Base-by-base conservation (phyloP, 2,797 vertebrate genomes). In the Enteromius unitaeniatus region DNA sequence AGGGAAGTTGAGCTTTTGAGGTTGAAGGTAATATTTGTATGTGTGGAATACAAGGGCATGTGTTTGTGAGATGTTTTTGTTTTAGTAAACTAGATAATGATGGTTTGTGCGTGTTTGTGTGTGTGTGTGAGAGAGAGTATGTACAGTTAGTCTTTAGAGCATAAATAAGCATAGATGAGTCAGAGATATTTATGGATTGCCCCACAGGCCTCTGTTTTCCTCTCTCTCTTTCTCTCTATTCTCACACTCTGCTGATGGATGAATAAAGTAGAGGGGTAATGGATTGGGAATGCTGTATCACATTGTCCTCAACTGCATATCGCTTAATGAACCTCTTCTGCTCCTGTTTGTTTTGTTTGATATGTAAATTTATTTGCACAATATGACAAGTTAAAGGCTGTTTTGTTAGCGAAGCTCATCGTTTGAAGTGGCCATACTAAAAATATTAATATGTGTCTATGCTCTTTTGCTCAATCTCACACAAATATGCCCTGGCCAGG, bases 101-200 rank as follows among this genome's bases (percentile, higher is more conserved):
- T 81, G 53, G 79, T 64, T 21, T 70, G 69, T 31, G 31, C 3
- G 31, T 31, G 31, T 31, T 2, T 82, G 84, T 86, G 70, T 75
- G 79, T n/a, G n/a, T 55, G 62, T 34, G 79, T 11, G 74, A 73
- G 84, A 72, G 79, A 45, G 86, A 82, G 79, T 80, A 86, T 87
- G 76, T 89, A 90, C 87, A 89, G 87, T 92, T 86, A 87, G 83
- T 90, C 83, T 90, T 90, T 88, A 87, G 82, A 89, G 88, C 87
- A 91, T 89, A 91, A 91, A 92, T 91, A 91, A 92, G 88, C 89
- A 87, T 60, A 85, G 88, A 93, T 93, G 92, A 95, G 89, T 95
- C 93, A 94, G 89, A 93, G 89, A 93, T 93, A 93, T 93, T 93
- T 93, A 90, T 91, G 90, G 90, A 89, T 79, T 87, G 89, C 89